phyloP scores from a whole-genome alignment of 2,888 invertebrate species.

The Stenoptilia bipunctidactyla region DNA sequence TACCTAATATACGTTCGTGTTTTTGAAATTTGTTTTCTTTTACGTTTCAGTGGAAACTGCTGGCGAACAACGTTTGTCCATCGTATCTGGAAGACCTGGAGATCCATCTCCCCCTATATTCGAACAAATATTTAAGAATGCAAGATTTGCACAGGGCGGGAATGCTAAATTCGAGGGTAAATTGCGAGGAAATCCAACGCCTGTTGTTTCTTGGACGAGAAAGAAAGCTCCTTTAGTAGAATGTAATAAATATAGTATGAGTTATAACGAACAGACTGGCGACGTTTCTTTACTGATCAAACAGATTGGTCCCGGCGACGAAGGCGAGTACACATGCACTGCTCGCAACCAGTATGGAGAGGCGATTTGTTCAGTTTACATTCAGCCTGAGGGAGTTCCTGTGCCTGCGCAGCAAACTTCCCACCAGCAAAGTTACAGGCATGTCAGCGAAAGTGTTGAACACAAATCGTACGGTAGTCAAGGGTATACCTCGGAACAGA shows the following conservation, averaged over 20 bases:
- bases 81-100: slow-evolving; percentile 69
- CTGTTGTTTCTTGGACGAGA: slow-evolving; percentile 91
- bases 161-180: slow-evolving; percentile 94
- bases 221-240: slow-evolving; percentile 87
- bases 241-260: slow-evolving; percentile 90
- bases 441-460: slow-evolving; percentile 72
- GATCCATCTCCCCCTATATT: slow-evolving; percentile 93
- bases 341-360: slow-evolving; percentile 96
- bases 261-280: slow-evolving; percentile 92
- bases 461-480: slow-evolving; percentile 73
- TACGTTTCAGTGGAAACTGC: slow-evolving; percentile 75
- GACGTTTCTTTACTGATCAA: slow-evolving; percentile 92
- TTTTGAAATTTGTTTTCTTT: too few relatives aligned
- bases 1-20: neutral
- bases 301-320: slow-evolving; percentile 95
- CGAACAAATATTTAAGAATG: slow-evolving; percentile 95
- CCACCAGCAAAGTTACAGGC: slow-evolving; percentile 76
- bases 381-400: slow-evolving; percentile 89
- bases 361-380: slow-evolving; percentile 95
- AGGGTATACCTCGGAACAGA: slow-evolving; percentile 63
- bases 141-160: slow-evolving; percentile 94
- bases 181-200: slow-evolving; percentile 91
- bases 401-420: slow-evolving; percentile 73
- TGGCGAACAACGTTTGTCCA: slow-evolving; percentile 48
- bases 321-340: slow-evolving; percentile 96